These are phyloP conservation scores for Ramphastos sulfuratus DNA, from an alignment of 2,113 vertebrate genomes.

Conservation along the genomic window DNA sequence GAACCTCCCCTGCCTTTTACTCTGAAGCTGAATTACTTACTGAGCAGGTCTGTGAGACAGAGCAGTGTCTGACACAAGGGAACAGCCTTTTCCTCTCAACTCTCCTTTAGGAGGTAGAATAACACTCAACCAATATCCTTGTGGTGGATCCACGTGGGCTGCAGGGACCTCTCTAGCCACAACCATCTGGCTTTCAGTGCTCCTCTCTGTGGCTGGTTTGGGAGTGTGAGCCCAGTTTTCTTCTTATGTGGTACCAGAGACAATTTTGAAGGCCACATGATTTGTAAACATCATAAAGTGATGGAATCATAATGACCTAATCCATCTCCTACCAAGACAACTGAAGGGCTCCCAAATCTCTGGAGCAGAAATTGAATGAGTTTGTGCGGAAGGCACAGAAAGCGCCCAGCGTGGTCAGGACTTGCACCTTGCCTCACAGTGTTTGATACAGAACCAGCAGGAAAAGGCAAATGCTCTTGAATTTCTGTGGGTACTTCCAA, in stretches of 20 bases:
- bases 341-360: not conserved
- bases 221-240: not conserved
- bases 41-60: not conserved
- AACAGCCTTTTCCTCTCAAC: not conserved
- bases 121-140: not conserved
- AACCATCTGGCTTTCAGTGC: not conserved
- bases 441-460: not conserved
- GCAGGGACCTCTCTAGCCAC: not conserved
- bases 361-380: not conserved
- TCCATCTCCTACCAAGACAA: not conserved
- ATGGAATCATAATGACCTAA: not conserved
- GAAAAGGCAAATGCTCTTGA: not conserved
- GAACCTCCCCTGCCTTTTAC: not conserved
- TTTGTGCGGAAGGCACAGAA: not conserved
- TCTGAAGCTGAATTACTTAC: not conserved
- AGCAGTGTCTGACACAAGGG: not conserved
- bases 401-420: not conserved
- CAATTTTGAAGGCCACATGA: fast-evolving
- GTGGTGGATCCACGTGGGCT: not conserved
- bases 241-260: not conserved
- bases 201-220: not conserved
- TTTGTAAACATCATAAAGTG: not conserved
- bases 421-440: too few species aligned
- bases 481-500: not conserved
- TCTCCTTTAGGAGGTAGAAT: not conserved